These are phyloP conservation scores for Tipula unca DNA, from an alignment of 2,888 invertebrate genomes.

Conservation along the genomic window DNA sequence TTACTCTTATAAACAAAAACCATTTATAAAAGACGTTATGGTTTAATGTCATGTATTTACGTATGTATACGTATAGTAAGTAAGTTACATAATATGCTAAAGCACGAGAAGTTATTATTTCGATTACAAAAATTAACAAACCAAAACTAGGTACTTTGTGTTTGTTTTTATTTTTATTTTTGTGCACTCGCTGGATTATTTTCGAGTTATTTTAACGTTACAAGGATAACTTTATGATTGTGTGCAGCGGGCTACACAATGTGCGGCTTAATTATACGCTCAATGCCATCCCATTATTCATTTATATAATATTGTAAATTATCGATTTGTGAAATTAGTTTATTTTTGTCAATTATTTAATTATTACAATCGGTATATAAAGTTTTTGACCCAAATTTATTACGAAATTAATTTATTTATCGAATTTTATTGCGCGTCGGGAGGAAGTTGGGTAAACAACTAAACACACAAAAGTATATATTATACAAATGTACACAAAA, in stretches of 20 bases:
- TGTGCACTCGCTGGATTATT: background rate
- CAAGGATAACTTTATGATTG: background rate
- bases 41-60: background rate
- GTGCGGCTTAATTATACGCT: background rate
- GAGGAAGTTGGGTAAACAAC: background rate
- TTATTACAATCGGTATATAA: background rate
- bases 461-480: background rate
- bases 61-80: too few species aligned
- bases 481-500: background rate
- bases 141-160: background rate
- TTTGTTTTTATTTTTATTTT: background rate
- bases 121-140: background rate
- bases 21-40: background rate
- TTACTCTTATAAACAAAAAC: background rate
- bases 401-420: background rate
- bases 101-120: conserved; percentile 3
- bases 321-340: conserved; percentile 8
- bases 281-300: background rate
- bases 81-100: background rate
- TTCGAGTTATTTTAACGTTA: background rate
- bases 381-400: background rate
- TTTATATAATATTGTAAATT: background rate
- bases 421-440: background rate
- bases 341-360: background rate
- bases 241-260: background rate